phyloP scores from a whole-genome alignment of 2,797 vertebrate genomes.

The Rhabdomys pumilio region DNA sequence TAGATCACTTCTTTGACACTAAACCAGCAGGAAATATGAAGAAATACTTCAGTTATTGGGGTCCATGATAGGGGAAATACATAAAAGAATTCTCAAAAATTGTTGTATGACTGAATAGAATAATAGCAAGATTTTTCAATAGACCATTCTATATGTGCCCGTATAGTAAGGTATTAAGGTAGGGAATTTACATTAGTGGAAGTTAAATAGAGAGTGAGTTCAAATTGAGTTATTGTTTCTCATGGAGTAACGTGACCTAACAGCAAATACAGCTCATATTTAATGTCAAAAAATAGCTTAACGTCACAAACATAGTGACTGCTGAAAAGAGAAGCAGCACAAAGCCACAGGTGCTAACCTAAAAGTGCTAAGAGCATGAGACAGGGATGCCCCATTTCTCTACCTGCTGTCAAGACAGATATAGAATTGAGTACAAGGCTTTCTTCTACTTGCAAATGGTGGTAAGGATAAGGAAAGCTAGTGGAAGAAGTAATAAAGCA shows the following conservation, averaged over 20 bases:
- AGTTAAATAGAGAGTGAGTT: conserved; percentile 73
- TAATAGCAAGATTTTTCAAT: conserved; percentile 75
- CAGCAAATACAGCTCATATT: conserved; percentile 77
- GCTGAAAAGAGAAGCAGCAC: conserved; percentile 21
- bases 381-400: conserved; percentile 51
- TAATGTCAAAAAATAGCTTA: conserved; percentile 78
- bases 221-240: conserved; percentile 76
- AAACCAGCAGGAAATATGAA: conserved; percentile 66
- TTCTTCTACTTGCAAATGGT: conserved; percentile 69
- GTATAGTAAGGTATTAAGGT: conserved; percentile 60
- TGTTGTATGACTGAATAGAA: conserved; percentile 22
- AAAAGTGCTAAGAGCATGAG: conserved; percentile 62
- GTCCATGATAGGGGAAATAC: conserved; percentile 67
- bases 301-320: conserved; percentile 48
- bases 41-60: conserved; percentile 51
- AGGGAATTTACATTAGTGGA: conserved; percentile 74
- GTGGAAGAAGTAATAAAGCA: conserved; percentile 67
- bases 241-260: conserved; percentile 71
- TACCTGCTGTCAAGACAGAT: background rate
- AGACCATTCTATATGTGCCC: conserved; percentile 54
- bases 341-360: conserved; percentile 61
- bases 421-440: conserved; percentile 30
- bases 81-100: conserved; percentile 76
- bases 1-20: conserved; percentile 51
- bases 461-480: conserved; percentile 76